Evolutionary conservation across 2,888 invertebrate genomes (phyloP).

Genomic region (Papilio demoleus): DNA sequence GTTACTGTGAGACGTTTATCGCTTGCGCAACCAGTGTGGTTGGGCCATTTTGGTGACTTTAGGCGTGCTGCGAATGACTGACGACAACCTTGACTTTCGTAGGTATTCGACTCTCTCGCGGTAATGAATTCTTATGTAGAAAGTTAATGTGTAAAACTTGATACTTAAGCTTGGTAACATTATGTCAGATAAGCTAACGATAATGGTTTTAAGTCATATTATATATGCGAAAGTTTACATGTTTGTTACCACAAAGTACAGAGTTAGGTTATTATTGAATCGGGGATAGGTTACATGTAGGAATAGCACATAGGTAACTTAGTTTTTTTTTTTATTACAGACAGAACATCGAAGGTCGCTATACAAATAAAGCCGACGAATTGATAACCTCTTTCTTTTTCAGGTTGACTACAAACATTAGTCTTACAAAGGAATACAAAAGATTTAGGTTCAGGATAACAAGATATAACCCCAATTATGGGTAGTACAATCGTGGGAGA

Average conservation of each 20-base stretch:
- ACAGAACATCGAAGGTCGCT: too few species aligned
- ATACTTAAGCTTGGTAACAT: background rate
- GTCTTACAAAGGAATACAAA: too few species aligned
- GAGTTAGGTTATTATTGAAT: background rate
- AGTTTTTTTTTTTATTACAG: background rate
- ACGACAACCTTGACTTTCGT: conserved; percentile 37
- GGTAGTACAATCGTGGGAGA: conserved; percentile 7
- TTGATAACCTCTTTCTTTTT: too few species aligned
- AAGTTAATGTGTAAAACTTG: conserved; percentile 9
- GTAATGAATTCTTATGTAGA: conserved; percentile 8
- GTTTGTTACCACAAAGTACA: background rate
- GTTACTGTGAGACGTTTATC: conserved; percentile 35
- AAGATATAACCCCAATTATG: background rate
- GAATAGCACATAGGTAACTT: background rate
- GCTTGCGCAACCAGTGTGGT: conserved; percentile 32
- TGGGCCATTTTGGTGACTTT: conserved; percentile 26
- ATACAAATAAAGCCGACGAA: too few species aligned
- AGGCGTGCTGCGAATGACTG: conserved; percentile 25
- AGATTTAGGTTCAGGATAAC: background rate
- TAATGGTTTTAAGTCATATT: background rate
- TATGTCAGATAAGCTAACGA: background rate
- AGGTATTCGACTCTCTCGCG: conserved; percentile 1
- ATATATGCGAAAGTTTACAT: background rate
- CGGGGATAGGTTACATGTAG: background rate
- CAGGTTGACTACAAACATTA: too few species aligned